phyloP scores from a whole-genome alignment of 2,797 vertebrate genomes.

The Prunella strophiata region DNA sequence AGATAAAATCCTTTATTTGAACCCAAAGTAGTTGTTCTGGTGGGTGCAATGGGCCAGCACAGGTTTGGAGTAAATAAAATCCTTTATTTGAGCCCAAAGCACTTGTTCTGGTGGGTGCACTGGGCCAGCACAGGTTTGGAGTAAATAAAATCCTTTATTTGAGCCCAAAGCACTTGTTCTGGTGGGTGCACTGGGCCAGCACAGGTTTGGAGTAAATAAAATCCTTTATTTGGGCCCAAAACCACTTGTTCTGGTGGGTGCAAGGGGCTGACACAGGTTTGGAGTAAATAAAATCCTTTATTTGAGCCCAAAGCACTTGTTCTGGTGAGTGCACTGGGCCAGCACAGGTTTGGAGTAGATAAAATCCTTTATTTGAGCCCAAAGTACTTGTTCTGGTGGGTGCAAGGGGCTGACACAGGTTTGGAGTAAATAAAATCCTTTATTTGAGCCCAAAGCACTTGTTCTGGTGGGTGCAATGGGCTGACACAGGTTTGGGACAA shows the following conservation, averaged over 20 bases:
- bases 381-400: background rate
- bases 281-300: background rate
- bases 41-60: no score
- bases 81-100: no score
- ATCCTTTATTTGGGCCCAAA: background rate
- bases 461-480: no score
- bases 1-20: no score
- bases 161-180: background rate
- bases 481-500: no score
- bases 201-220: accelerated
- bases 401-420: no score
- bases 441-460: no score
- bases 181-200: background rate
- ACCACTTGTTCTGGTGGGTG: background rate
- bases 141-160: background rate
- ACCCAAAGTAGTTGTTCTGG: no score
- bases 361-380: background rate
- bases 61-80: no score
- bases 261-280: accelerated
- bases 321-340: background rate
- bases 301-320: background rate
- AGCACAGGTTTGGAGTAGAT: accelerated
- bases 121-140: no score
- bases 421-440: no score
- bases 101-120: no score